Evolutionary conservation across 2,888 invertebrate genomes (phyloP).

Genomic region (Ichneumoninae sp.): DNA sequence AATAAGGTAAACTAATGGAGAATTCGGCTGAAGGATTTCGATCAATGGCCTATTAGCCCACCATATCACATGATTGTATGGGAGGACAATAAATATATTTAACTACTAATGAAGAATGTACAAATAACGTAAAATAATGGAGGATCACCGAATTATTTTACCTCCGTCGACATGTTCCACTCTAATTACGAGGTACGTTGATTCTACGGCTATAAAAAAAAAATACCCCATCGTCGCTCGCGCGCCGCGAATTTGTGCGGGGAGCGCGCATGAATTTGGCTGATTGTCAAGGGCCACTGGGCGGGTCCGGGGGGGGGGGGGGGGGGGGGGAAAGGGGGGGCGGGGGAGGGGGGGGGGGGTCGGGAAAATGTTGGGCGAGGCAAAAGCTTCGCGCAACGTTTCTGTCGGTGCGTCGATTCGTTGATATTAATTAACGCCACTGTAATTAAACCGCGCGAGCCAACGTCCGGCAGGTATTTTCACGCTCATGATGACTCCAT

Average conservation of each 20-base stretch:
- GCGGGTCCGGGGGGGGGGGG: no score
- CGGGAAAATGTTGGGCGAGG: conserved; percentile 3
- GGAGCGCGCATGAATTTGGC: conserved; percentile 34
- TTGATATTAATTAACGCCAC: conserved; percentile 41
- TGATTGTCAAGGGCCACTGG: conserved; percentile 29
- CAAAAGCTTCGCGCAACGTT: conserved; percentile 20
- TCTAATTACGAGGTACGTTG: neutral
- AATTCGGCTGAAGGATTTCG: no score
- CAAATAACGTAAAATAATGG: neutral
- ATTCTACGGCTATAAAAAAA: neutral
- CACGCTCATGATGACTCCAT: conserved; percentile 20
- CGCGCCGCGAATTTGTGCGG: conserved; percentile 36
- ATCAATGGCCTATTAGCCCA: no score
- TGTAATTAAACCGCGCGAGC: conserved; percentile 43
- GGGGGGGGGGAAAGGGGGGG: no score
- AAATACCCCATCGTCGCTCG: conserved; percentile 13
- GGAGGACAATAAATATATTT: no score
- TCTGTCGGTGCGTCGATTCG: conserved; percentile 22
- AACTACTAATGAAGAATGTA: no score
- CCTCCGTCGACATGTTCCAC: neutral
- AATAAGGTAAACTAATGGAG: no score
- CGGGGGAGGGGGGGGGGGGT: neutral
- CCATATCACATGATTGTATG: no score
- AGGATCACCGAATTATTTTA: neutral
- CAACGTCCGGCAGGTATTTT: conserved; percentile 41